Evolutionary conservation across 2,888 invertebrate genomes (phyloP), one percentile per base, ranked within the genome.

Genomic region (Sinodicranocentrus sp.): DNA sequence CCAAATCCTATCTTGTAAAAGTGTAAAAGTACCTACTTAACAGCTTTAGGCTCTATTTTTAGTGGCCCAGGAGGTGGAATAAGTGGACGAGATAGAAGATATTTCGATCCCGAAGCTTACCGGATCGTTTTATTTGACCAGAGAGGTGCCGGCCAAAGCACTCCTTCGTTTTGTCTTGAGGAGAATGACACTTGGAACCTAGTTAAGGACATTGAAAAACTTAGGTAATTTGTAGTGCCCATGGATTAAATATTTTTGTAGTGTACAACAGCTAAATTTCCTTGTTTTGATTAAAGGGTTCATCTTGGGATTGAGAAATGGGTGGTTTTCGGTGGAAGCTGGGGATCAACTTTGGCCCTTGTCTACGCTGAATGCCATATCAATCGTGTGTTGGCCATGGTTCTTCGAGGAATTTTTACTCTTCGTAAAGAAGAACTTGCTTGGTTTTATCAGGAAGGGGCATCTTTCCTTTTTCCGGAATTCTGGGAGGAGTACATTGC

Each of bases 371-470:
- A 85, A 63, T 76, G 13, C 0, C 84, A 85, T 26, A 76, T 82
- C 25, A 63, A 80, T 25, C 84, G 84, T 43, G 85, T 85, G 2
- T 8, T 80, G 13, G 85, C 79, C 2, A 19, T 86, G 13, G 33
- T 86, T 26, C 75, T 86, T 2, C 80, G 82, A 5, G 86, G 86
- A 28, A 82, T 86, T 25, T 86, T 77, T 43, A 86, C 86, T 15
- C 65, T 84, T 0, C 80, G 86, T 0, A 57, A 77, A 17, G 57
- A 61, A 59, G 86, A 86, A 26, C 25, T 84, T 26, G 19, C 23
- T n/a, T 86, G 86, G 86, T 84, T 84, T 63, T 84, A 84, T 33
- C 86, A 86, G 28, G 71, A 77, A 63, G 86, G 86, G 6, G 82
- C 86, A 26, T 86, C 86, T 3, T 71, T 28, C 28, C 26, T 86